Base-by-base conservation (phyloP, 1,140 invertebrate species). In the Meloidogyne exigua region DNA sequence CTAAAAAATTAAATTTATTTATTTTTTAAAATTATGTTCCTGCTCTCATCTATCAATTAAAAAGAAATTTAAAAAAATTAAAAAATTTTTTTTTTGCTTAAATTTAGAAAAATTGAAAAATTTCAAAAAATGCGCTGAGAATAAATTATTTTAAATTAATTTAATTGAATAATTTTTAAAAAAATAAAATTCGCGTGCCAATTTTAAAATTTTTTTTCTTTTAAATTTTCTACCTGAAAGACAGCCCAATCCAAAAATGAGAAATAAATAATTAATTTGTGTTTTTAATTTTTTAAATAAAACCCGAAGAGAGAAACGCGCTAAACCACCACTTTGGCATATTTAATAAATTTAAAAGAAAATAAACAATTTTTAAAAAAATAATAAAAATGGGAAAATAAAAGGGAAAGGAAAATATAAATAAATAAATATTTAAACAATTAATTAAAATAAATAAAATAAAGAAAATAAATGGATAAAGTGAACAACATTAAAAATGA, bases 251-350 rank as follows among this genome's bases (percentile, higher is more conserved):
- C 49, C 49, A 57, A 57, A 57, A 57, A 57, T 57, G 49, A 57
- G 9, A 39, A 39, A 39, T 0, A 49, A 4, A 49, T n/a, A 57
- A 57, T n/a, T n/a, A n/a, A 64, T 36, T 73, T 62, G 28, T 32
- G 2, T 64, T 36, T 25, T 21, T 25, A 18, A 36, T 64, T n/a
- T n/a, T n/a, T n/a, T n/a, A n/a, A n/a, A n/a, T n/a, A n/a, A n/a
- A 23, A 73, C 71, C 71, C 71, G 57, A 73, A 73, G 39, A 73
- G 39, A 73, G 39, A 44, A 25, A 15, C 42, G 44, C 62, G 28
- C 28, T 73, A 39, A 64, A 78, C 76, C 76, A 78, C 76, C 76
- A 78, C 76, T 78, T 78, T 78, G 76, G 75, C 73, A 76, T 78
- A 13, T n/a, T n/a, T n/a, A n/a, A n/a, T n/a, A n/a, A n/a, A n/a